Evolutionary conservation across 2,113 vertebrate genomes (phyloP), one percentile per base, ranked within the genome.

Genomic region (Stomatorhinus ivindoensis): DNA sequence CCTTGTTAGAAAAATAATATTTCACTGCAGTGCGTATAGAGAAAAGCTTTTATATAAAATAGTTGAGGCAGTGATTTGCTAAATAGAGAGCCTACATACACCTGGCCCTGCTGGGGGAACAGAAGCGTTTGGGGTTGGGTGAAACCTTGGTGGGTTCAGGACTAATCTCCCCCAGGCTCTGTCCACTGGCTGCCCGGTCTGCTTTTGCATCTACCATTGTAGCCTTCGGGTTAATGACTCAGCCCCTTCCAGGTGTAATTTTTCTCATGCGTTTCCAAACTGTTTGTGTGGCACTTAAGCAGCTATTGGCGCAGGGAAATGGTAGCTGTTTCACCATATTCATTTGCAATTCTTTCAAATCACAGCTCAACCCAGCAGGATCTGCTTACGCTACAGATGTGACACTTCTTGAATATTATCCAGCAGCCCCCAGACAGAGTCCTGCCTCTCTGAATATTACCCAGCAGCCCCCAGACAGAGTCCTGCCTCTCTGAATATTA

Each of bases 401-500:
- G 35, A 15, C 15, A 2, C 73, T 80, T 19, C 50, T 39, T 65
- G 10, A 69, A 69, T 69, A 69, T 92, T 1, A 91, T 11, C 89
- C 2, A 92, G 89, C 9, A 24, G 80, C 47, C 17, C 48, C 11
- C 73, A 31, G 44, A 13, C 0, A 42, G 11, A 7, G 27, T 47
- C 3, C 8, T 51, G 46, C 73, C 73, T 82, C 35, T 84, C 42
- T 84, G 83, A 35, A 51, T 47, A 86, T 69, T 65, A 39, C 76
- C 15, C 51, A 47, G 1, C 7, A 21, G 76, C 61, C n/a, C 47
- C 10, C 50, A 51, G 21, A 24, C 1, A 13, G 46, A 53, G 3
- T 82, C 31, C 44, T 69, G 17, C 58, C 48, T n/a, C 87, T 88
- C 13, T 65, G 10, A 61, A 61, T 61, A 61, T 92, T 1, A 91